Conservation (phyloP, 2,113 vertebrate genomes). For the Marmota monax region DNA sequence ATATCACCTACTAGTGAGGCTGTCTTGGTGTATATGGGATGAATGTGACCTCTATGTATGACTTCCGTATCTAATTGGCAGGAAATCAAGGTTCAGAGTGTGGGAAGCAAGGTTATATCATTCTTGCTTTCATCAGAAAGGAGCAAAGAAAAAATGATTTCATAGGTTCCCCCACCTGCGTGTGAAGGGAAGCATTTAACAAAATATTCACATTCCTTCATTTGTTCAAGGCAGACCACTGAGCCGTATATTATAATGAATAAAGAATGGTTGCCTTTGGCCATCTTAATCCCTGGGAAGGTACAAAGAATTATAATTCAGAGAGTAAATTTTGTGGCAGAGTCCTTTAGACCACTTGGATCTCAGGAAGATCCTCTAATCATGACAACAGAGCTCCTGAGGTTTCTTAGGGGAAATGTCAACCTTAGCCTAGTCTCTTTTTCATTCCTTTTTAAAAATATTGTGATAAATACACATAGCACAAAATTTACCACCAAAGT, state of each 20-base stretch:
- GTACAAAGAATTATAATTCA: neutral
- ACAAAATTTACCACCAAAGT: no score
- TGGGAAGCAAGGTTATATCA: neutral
- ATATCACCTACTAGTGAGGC: neutral
- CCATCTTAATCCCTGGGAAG: neutral
- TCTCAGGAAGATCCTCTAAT: neutral
- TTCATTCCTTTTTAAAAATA: neutral
- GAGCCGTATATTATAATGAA: neutral
- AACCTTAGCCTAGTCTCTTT: no score
- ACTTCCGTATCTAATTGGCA: neutral
- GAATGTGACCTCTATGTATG: no score
- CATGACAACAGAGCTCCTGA: neutral
- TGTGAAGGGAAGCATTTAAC: neutral
- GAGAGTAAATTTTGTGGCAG: neutral
- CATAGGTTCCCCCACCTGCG: neutral
- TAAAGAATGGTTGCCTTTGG: neutral
- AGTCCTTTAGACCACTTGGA: neutral
- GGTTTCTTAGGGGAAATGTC: neutral
- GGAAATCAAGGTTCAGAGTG: neutral
- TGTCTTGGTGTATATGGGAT: neutral
- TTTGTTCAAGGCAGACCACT: neutral
- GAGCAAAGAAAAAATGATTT: neutral
- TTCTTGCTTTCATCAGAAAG: neutral
- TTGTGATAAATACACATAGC: neutral
- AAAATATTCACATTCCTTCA: neutral